Conservation (phyloP, 2,797 vertebrate genomes). For the Gastrophryne carolinensis region DNA sequence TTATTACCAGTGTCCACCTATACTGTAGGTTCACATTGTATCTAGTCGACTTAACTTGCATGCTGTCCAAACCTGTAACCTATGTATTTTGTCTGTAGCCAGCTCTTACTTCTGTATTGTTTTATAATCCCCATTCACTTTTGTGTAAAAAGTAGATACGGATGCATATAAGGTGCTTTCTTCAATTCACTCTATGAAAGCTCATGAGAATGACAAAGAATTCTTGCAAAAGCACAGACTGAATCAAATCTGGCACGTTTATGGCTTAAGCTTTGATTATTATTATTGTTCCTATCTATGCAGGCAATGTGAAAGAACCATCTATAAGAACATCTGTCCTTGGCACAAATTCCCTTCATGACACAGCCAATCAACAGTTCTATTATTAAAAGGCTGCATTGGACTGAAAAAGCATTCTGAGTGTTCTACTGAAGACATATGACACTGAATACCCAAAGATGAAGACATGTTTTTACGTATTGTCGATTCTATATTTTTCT, state of each 20-base stretch:
- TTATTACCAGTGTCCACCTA: no score
- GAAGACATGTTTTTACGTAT: constrained; percentile 74
- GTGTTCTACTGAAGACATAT: constrained; percentile 65
- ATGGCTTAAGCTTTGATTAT: neutral
- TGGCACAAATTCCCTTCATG: constrained; percentile 61
- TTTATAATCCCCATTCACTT: no score
- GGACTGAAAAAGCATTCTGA: constrained; percentile 56
- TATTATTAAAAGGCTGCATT: constrained; percentile 58
- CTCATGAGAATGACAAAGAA: neutral
- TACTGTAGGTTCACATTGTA: no score
- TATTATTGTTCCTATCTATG: constrained; percentile 22
- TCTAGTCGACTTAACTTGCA: no score
- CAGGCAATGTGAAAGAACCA: constrained; percentile 70
- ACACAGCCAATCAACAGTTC: constrained; percentile 53
- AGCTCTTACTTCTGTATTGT: no score
- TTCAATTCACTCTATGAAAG: neutral
- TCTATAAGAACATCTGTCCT: constrained; percentile 45
- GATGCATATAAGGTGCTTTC: neutral
- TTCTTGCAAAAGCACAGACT: neutral
- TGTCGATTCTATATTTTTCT: constrained; percentile 71
- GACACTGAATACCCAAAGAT: constrained; percentile 87
- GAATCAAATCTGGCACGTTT: neutral
- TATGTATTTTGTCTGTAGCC: no score
- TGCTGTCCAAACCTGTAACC: no score
- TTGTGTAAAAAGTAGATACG: neutral